Conservation (phyloP, 2,113 vertebrate genomes). For the Perca schrenkii region DNA sequence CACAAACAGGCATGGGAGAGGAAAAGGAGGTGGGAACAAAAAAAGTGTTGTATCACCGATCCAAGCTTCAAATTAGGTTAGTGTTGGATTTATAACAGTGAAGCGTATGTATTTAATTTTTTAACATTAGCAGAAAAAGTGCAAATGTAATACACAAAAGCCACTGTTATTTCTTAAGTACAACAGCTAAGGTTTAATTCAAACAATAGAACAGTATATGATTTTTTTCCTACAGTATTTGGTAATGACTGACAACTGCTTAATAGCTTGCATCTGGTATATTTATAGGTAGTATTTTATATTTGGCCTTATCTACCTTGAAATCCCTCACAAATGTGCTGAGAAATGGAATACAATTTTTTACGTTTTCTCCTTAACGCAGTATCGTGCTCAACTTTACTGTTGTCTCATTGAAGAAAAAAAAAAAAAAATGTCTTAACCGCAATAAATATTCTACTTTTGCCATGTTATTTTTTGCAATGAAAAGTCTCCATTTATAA, state of each 20-base stretch:
- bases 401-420: background rate
- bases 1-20: slow-evolving; percentile 38
- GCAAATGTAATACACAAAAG: no score
- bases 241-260: background rate
- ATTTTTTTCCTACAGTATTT: background rate
- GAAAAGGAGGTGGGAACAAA: background rate
- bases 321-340: slow-evolving; percentile 14
- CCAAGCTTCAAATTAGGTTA: slow-evolving; percentile 1
- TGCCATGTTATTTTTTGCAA: slow-evolving; percentile 34
- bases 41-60: background rate
- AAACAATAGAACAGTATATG: slow-evolving; percentile 7
- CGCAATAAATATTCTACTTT: slow-evolving; percentile 23
- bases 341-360: slow-evolving; percentile 5
- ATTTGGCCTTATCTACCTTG: slow-evolving; percentile 12
- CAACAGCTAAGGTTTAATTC: background rate
- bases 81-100: background rate
- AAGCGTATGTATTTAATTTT: background rate
- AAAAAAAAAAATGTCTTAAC: background rate
- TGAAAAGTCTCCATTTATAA: slow-evolving; percentile 72
- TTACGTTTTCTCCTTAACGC: background rate
- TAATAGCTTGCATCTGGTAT: slow-evolving; percentile 38
- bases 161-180: background rate
- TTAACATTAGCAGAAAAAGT: background rate
- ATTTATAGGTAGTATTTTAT: slow-evolving; percentile 20
- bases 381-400: background rate